A percentile compares a stretch with the other conserved stretches of the same genome.
These are phyloP conservation scores for Dorcus hopei DNA, from an alignment of 2,888 invertebrate species.

Conservation along the genomic window DNA sequence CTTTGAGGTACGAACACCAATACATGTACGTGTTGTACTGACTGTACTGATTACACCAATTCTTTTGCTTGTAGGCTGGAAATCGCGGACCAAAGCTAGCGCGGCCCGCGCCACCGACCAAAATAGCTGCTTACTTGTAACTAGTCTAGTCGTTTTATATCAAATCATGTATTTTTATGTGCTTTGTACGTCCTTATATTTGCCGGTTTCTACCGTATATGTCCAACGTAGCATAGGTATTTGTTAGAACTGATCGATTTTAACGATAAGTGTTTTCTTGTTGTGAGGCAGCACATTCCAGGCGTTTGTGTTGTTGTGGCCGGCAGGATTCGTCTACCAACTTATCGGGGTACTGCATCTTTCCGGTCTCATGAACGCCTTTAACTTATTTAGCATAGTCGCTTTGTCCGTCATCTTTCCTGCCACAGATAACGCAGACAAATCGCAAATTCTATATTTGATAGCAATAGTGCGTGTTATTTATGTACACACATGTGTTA, in stretches of 20 bases:
- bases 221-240: constrained; percentile 26
- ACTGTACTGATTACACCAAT: constrained; percentile 46
- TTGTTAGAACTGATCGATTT: constrained; percentile 49
- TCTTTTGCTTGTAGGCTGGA: constrained; percentile 49
- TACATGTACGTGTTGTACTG: constrained; percentile 43
- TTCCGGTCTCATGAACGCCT: constrained; percentile 30
- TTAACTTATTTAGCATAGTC: constrained; percentile 35
- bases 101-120: constrained; percentile 46
- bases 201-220: constrained; percentile 27
- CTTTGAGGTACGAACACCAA: constrained; percentile 43
- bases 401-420: constrained; percentile 53
- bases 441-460: constrained; percentile 43
- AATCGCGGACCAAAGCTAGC: constrained; percentile 48
- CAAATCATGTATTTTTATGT: constrained; percentile 48
- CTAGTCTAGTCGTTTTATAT: constrained; percentile 50
- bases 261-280: constrained; percentile 47
- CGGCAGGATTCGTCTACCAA: constrained; percentile 31
- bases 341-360: constrained; percentile 14
- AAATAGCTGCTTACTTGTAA: constrained; percentile 42
- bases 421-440: constrained; percentile 44
- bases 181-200: constrained; percentile 46
- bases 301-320: constrained; percentile 43
- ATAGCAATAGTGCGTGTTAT: constrained; percentile 48
- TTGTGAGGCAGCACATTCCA: constrained; percentile 44
- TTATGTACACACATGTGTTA: constrained; percentile 35